phyloP scores from a whole-genome alignment of 2,888 invertebrate species.

The Apotomis betuletana region DNA sequence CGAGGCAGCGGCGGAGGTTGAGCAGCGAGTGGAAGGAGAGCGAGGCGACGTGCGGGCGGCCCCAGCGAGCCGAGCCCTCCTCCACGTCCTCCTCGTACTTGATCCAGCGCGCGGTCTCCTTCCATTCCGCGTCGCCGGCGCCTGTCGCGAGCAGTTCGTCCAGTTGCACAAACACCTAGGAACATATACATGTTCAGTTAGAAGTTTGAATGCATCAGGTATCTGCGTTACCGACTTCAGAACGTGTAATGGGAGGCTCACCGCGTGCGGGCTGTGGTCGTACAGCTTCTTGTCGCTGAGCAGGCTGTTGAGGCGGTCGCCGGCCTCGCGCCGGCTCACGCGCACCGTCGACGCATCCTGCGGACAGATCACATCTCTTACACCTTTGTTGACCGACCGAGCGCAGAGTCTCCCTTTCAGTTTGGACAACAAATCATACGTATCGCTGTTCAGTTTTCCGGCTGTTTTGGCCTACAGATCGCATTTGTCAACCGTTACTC shows the following conservation, averaged over 20 bases:
- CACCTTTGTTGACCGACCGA: too few species aligned
- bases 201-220: too few species aligned
- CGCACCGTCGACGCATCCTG: constrained; percentile 78
- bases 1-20: constrained; percentile 93
- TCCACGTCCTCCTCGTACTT: constrained; percentile 99
- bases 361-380: not conserved
- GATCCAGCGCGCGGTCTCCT: constrained; percentile 98
- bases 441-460: too few species aligned
- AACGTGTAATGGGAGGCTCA: constrained; percentile 61
- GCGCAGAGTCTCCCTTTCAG: too few species aligned
- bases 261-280: constrained; percentile 96
- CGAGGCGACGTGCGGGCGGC: constrained; percentile 97
- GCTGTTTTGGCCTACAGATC: too few species aligned
- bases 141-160: constrained; percentile 89
- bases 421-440: too few species aligned
- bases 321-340: constrained; percentile 84
- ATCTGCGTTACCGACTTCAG: too few species aligned
- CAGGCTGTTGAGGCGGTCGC: constrained; percentile 77
- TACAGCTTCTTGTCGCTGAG: constrained; percentile 87
- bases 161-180: constrained; percentile 95
- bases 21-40: constrained; percentile 96
- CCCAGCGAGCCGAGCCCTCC: constrained; percentile 96
- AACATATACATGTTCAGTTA: not conserved
- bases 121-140: constrained; percentile 92
- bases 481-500: too few species aligned